Evolutionary conservation across 2,113 vertebrate genomes (phyloP).

Genomic region (Paralichthys olivaceus): DNA sequence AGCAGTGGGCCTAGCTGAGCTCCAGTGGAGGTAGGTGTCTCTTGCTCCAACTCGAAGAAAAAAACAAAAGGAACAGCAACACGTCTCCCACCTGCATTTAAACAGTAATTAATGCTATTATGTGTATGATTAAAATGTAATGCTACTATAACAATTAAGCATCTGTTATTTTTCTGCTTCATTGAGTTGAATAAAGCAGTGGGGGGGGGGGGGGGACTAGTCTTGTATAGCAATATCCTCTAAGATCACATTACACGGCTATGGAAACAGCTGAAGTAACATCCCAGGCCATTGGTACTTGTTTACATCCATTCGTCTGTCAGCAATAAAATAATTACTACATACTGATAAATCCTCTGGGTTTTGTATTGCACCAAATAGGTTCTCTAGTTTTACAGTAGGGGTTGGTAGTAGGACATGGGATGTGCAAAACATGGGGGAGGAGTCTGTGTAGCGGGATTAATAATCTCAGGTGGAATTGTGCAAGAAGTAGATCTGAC

Average conservation of each 20-base stretch:
- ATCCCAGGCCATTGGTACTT: constrained; percentile 61
- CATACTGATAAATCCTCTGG: constrained; percentile 73
- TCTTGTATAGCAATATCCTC: constrained; percentile 21
- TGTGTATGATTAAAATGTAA: constrained; percentile 41
- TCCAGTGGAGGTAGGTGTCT: constrained; percentile 60
- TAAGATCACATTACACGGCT: constrained; percentile 56
- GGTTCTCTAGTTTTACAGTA: constrained; percentile 71
- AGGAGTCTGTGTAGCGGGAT: constrained; percentile 60
- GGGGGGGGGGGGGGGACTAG: constrained; percentile 24
- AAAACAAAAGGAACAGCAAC: constrained; percentile 6
- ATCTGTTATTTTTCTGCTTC: constrained; percentile 34
- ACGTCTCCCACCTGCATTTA: constrained; percentile 46
- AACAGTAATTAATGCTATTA: constrained; percentile 55
- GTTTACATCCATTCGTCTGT: constrained; percentile 77
- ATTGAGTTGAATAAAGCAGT: constrained; percentile 28
- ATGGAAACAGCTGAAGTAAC: constrained; percentile 49
- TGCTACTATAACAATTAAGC: constrained; percentile 36
- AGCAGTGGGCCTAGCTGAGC: constrained; percentile 42
- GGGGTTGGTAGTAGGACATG: constrained; percentile 53
- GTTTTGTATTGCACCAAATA: constrained; percentile 79
- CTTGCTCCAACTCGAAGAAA: constrained; percentile 28
- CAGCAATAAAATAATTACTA: constrained; percentile 74
- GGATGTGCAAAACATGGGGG: constrained; percentile 73
- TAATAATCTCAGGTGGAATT: constrained; percentile 76
- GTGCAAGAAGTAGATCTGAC: constrained; percentile 75